Evolutionary conservation across 2,888 invertebrate genomes (phyloP), one percentile per base, ranked within the genome.

Genomic region (Dilophus febrilis): DNA sequence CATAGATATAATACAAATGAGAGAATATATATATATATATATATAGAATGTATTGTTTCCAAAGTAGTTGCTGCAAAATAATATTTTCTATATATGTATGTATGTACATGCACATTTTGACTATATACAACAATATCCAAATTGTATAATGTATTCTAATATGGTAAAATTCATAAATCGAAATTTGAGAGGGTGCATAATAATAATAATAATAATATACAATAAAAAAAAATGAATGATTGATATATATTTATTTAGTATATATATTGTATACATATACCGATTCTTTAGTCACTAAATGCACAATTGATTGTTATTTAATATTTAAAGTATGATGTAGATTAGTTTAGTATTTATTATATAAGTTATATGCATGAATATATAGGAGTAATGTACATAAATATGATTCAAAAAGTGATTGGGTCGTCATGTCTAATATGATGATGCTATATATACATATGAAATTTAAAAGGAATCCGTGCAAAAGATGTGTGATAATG

Each of bases 251-350:
- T n/a, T n/a, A n/a, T n/a, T n/a, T n/a, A n/a, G n/a, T n/a, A n/a
- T n/a, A n/a, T n/a, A n/a, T n/a, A n/a, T 27, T 6, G 11, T 11
- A 27, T 11, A 27, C 11, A 13, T 12, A n/a, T 33, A 11, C 14
- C 12, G 30, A 38, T 30, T 18, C 38, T 38, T 10, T 7, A 27
- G 31, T 29, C 37, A 33, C 33, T 31, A 40, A 40, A 40, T 40
- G 37, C 37, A 40, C 32, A 40, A 40, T 40, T 40, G 40, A 40
- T 40, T 40, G 37, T 37, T 37, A 37, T 40, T 40, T 40, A 40
- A 40, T 40, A 40, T 40, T 16, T 27, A n/a, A 29, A 30, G 37
- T 34, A 34, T 34, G 34, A 34, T 34, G 17, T 17, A 34, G 34
- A 34, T 34, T 34, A 34, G 17, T n/a, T n/a, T n/a, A n/a, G n/a